Percentiles rank a stretch among this genome's conserved stretches.
These are phyloP conservation scores for Rhagoletis zephyria DNA, from an alignment of 1,140 invertebrate species.

Conservation along the genomic window DNA sequence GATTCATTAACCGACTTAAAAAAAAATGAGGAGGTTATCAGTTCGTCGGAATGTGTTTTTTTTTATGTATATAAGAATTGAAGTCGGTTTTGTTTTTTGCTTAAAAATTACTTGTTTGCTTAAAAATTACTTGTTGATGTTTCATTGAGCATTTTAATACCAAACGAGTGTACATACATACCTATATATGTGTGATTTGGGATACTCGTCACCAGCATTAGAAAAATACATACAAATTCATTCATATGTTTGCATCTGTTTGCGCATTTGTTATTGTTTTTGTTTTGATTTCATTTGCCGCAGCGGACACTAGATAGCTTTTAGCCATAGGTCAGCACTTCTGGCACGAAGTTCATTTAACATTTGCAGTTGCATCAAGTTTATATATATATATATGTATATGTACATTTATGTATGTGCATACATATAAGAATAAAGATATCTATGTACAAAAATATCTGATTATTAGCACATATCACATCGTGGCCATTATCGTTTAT, in stretches of 20 bases:
- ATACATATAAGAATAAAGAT: no score
- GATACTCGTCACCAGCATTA: not conserved
- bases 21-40: no score
- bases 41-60: no score
- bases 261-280: not conserved
- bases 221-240: not conserved
- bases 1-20: not conserved
- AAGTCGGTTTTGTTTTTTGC: no score
- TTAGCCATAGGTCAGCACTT: conserved; percentile 33
- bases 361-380: not conserved
- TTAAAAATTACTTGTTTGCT: no score
- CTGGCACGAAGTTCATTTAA: not conserved
- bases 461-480: conserved; percentile 33
- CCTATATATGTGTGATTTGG: not conserved
- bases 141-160: conserved; percentile 27
- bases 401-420: not conserved
- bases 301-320: conserved; percentile 18
- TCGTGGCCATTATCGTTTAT: conserved; percentile 24
- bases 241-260: not conserved
- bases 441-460: not conserved
- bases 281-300: not conserved
- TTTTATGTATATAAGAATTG: no score
- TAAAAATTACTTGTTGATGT: not conserved
- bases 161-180: not conserved
- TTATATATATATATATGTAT: not conserved